Conservation (phyloP, 2,113 vertebrate genomes). For the Aspiorhynchus laticeps region DNA sequence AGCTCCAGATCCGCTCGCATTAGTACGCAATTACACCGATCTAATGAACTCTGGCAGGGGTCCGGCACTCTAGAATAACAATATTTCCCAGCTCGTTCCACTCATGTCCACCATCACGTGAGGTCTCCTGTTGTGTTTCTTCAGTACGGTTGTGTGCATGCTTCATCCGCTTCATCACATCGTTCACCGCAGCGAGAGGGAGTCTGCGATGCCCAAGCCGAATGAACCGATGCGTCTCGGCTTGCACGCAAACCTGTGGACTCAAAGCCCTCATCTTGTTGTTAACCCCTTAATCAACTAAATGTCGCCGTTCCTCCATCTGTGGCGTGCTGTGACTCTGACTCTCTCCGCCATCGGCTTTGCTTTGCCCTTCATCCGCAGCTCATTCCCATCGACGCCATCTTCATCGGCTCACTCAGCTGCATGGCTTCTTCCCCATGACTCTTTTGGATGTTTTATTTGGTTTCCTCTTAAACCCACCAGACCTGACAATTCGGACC, state of each 20-base stretch:
- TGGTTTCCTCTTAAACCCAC: constrained; percentile 69
- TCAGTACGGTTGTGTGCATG: constrained; percentile 57
- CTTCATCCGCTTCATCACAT: constrained; percentile 52
- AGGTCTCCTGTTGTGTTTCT: not conserved
- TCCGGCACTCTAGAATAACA: not conserved
- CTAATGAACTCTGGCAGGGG: constrained; percentile 5
- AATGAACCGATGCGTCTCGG: constrained; percentile 47
- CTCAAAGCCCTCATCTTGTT: not conserved
- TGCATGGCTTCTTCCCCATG: constrained; percentile 75
- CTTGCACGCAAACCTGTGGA: constrained; percentile 49
- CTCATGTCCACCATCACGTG: not conserved
- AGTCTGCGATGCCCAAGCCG: constrained; percentile 61
- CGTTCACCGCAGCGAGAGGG: constrained; percentile 48
- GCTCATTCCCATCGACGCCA: constrained; percentile 9
- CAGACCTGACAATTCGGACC: constrained; percentile 69
- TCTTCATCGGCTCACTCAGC: constrained; percentile 53
- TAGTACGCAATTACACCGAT: not conserved
- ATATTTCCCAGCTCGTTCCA: not conserved
- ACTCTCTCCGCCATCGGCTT: constrained; percentile 36
- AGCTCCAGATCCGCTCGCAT: not conserved
- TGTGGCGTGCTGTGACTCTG: constrained; percentile 58
- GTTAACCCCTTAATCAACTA: constrained; percentile 52
- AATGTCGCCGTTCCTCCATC: constrained; percentile 49
- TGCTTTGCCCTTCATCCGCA: constrained; percentile 45
- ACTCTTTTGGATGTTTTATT: constrained; percentile 71